Evolutionary conservation across 2,113 vertebrate species (phyloP).

Genomic region (Nothobranchius kuhntae): DNA sequence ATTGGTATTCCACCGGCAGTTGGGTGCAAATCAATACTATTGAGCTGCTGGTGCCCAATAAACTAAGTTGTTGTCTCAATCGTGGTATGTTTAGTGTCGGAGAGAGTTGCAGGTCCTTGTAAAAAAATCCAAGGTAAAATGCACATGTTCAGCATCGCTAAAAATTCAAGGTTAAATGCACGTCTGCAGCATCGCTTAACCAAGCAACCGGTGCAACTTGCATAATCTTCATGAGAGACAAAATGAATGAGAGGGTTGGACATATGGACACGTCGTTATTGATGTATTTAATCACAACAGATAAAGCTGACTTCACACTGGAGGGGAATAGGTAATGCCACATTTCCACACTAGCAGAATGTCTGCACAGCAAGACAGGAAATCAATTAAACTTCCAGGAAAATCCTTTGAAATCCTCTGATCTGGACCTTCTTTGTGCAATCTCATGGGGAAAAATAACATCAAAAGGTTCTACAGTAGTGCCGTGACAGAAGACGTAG

Average conservation of each 20-base stretch:
- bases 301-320: background rate
- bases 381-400: constrained; percentile 16
- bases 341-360: too few species aligned
- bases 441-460: background rate
- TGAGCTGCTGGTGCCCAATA: constrained; percentile 71
- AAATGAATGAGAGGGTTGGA: background rate
- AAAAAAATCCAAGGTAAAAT: constrained; percentile 33
- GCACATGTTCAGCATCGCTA: background rate
- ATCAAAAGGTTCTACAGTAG: background rate
- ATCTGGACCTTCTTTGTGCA: background rate
- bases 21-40: constrained; percentile 71
- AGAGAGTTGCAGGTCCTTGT: constrained; percentile 45
- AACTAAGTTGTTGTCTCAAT: constrained; percentile 81
- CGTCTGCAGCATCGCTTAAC: constrained; percentile 8
- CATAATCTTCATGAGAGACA: constrained; percentile 2
- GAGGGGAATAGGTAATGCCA: too few species aligned
- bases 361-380: background rate
- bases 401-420: background rate
- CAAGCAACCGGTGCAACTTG: constrained; percentile 1
- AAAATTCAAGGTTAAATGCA: constrained; percentile 33
- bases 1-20: constrained; percentile 72
- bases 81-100: constrained; percentile 68
- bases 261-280: background rate
- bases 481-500: background rate
- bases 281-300: background rate